Percentiles rank a stretch among this genome's conserved stretches.
Evolutionary conservation across 2,797 vertebrate species (phyloP).

Genomic region (Gorsachius magnificus): DNA sequence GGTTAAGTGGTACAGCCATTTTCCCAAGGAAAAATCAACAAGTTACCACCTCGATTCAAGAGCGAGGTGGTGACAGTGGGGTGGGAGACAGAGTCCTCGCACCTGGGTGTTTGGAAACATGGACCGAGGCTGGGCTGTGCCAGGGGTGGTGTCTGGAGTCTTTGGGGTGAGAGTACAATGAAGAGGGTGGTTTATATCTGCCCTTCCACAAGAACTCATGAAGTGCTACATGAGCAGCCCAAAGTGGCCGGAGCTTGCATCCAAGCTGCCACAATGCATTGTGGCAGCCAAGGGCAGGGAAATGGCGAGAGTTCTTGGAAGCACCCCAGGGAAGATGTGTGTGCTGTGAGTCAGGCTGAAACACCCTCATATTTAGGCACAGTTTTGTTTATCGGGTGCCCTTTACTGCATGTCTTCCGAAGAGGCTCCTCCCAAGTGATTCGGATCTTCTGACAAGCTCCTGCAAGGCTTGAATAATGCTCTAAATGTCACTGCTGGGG

Average conservation of each 20-base stretch:
- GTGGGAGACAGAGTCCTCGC: too few relatives aligned
- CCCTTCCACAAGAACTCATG: neutral
- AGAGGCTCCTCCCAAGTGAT: neutral
- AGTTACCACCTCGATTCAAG: neutral
- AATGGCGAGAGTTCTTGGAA: neutral
- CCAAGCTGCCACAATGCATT: rapidly evolving
- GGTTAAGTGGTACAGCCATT: neutral
- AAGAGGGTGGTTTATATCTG: neutral
- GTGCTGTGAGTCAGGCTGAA: neutral
- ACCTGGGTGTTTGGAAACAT: rapidly evolving
- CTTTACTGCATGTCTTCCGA: neutral
- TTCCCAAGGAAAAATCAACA: neutral
- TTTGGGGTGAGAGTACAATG: neutral
- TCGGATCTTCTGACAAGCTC: neutral
- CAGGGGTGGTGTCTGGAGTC: neutral
- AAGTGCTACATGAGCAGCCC: neutral
- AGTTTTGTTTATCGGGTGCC: neutral
- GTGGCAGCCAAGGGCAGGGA: neutral
- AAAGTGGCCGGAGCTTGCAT: neutral
- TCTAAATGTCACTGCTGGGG: conserved; percentile 25
- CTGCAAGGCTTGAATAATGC: neutral
- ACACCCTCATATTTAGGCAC: neutral
- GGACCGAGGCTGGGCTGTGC: neutral
- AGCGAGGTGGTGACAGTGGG: rapidly evolving
- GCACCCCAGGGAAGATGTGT: neutral